phyloP scores from a whole-genome alignment of 2,888 invertebrate genomes.

The Chironomus tentans region DNA sequence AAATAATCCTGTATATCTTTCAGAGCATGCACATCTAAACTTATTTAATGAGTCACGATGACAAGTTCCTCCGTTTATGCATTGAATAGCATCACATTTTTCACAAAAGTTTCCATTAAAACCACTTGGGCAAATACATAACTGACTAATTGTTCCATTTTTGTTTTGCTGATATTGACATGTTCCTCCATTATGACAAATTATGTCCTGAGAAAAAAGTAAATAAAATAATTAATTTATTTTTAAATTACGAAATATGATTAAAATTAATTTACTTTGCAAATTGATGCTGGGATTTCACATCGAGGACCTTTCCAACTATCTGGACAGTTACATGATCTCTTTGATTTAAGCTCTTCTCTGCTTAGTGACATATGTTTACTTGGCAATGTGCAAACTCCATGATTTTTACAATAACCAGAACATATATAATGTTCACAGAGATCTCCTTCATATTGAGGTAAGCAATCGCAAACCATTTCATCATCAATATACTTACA shows the following conservation, averaged over 20 bases:
- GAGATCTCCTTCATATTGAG: conserved; percentile 53
- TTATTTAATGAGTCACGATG: conserved; percentile 39
- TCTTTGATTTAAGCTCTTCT: conserved; percentile 32
- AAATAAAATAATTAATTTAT: neutral
- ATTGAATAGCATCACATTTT: conserved; percentile 48
- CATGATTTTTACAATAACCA: conserved; percentile 56
- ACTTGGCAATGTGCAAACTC: conserved; percentile 44
- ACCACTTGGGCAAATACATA: conserved; percentile 47
- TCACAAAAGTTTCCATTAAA: conserved; percentile 50
- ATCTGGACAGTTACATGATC: conserved; percentile 49
- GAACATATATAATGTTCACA: conserved; percentile 64
- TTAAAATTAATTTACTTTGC: conserved; percentile 37
- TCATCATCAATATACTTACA: conserved; percentile 43
- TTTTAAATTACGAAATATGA: neutral
- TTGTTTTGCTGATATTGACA: conserved; percentile 37
- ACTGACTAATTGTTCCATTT: conserved; percentile 35
- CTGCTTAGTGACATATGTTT: conserved; percentile 14
- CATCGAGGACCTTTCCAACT: conserved; percentile 58
- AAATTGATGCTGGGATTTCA: conserved; percentile 50
- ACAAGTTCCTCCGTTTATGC: conserved; percentile 55
- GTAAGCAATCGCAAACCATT: conserved; percentile 55
- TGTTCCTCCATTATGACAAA: conserved; percentile 52
- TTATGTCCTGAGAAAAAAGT: conserved; percentile 35
- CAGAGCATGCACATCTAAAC: conserved; percentile 48
- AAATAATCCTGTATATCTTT: conserved; percentile 48